Conservation (phyloP, 2,888 invertebrate species). For the Diplolepis rosae region DNA sequence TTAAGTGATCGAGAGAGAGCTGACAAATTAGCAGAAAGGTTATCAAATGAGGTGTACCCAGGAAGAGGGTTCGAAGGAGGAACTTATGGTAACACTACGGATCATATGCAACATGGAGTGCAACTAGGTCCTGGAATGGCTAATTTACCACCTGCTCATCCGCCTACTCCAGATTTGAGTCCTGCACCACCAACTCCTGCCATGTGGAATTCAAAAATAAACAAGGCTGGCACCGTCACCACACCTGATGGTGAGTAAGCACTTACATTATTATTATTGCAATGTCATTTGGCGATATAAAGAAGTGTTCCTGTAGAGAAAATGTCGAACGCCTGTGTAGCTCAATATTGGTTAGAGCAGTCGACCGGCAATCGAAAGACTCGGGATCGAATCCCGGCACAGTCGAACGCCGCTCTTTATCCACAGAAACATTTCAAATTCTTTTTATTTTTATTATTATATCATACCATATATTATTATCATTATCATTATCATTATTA, state of each 20-base stretch:
- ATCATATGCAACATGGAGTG: slow-evolving; percentile 59
- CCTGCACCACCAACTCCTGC: slow-evolving; percentile 72
- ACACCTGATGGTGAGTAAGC: slow-evolving; percentile 79
- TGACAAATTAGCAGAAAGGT: slow-evolving; percentile 68
- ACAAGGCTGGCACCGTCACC: slow-evolving; percentile 86
- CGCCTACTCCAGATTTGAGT: slow-evolving; percentile 74
- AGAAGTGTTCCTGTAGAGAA: too few species aligned
- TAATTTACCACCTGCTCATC: slow-evolving; percentile 75
- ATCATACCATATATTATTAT: too few species aligned
- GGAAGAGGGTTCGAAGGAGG: slow-evolving; percentile 69
- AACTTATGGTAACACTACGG: slow-evolving; percentile 64
- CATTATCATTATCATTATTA: too few species aligned
- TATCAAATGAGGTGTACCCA: slow-evolving; percentile 65
- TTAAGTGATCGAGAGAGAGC: slow-evolving; percentile 72
- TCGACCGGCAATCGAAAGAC: too few species aligned
- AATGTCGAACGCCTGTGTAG: too few species aligned
- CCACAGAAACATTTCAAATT: too few species aligned
- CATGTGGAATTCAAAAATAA: slow-evolving; percentile 77
- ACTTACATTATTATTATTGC: too few species aligned
- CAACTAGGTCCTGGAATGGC: slow-evolving; percentile 67
- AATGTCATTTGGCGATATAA: too few species aligned
- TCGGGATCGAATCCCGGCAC: too few species aligned
- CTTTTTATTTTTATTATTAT: too few species aligned
- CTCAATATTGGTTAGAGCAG: too few species aligned
- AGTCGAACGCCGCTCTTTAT: too few species aligned